Conservation (phyloP, 2,113 vertebrate genomes). For the Phainopepla nitens region DNA sequence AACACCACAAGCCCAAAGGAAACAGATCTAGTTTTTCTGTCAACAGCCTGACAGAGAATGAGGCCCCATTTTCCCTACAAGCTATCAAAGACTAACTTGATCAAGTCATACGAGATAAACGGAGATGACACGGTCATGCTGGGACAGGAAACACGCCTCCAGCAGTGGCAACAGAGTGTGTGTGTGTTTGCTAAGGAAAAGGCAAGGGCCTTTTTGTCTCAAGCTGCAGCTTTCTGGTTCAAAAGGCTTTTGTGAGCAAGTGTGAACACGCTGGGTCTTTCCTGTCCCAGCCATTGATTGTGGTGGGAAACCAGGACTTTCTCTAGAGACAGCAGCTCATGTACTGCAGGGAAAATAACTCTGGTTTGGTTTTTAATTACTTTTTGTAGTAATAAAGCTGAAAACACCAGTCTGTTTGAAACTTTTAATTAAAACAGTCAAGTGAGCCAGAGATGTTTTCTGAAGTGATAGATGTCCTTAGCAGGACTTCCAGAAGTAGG, state of each 20-base stretch:
- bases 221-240: not conserved
- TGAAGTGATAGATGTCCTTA: not conserved
- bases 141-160: conserved; percentile 25
- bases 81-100: not conserved
- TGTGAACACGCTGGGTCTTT: not conserved
- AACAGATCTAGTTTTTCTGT: conserved; percentile 39
- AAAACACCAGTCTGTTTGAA: not conserved
- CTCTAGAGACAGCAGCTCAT: not conserved
- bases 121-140: conserved; percentile 43
- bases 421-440: not conserved
- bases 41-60: conserved; percentile 7
- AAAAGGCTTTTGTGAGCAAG: not conserved
- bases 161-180: not conserved
- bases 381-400: not conserved
- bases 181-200: not conserved
- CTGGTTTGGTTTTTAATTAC: not conserved
- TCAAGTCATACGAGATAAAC: conserved; percentile 12
- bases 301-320: not conserved
- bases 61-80: conserved; percentile 8
- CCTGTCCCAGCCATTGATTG: not conserved
- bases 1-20: conserved; percentile 13
- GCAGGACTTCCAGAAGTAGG: not conserved
- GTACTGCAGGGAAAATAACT: not conserved
- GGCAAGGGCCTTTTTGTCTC: not conserved
- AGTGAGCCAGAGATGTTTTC: not conserved